A percentile compares a stretch with the other conserved stretches of the same genome.
These are phyloP conservation scores for Drosophila subquinaria DNA, from an alignment of 2,888 invertebrate genomes.

Conservation along the genomic window DNA sequence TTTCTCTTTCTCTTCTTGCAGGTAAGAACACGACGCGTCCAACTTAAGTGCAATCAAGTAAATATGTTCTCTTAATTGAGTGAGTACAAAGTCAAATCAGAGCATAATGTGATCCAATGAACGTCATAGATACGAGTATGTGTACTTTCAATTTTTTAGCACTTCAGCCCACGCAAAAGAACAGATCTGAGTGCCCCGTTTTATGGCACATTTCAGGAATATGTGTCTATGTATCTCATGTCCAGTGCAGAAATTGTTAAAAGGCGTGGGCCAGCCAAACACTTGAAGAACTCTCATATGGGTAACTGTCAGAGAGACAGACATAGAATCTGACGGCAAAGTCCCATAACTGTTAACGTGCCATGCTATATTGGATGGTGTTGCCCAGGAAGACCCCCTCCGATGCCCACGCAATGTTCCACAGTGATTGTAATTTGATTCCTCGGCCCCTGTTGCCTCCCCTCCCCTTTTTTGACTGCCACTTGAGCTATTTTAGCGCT, in stretches of 20 bases:
- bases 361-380: not conserved
- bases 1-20: slow-evolving; percentile 43
- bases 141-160: slow-evolving; percentile 40
- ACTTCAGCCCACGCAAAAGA: slow-evolving; percentile 46
- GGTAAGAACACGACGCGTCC: slow-evolving; percentile 53
- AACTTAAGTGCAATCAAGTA: slow-evolving; percentile 32
- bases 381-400: slow-evolving; percentile 32
- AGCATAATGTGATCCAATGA: slow-evolving; percentile 38
- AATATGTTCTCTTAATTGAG: slow-evolving; percentile 44
- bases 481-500: slow-evolving; percentile 68
- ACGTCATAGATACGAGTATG: slow-evolving; percentile 23
- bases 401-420: slow-evolving; percentile 16
- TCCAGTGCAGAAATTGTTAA: slow-evolving; percentile 47
- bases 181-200: slow-evolving; percentile 31
- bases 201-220: slow-evolving; percentile 37
- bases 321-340: slow-evolving; percentile 3
- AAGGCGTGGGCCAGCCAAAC: slow-evolving; percentile 44
- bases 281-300: slow-evolving; percentile 40
- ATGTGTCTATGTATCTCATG: slow-evolving; percentile 18
- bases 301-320: slow-evolving; percentile 19
- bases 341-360: slow-evolving; percentile 41
- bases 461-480: slow-evolving; percentile 31
- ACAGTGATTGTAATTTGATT: slow-evolving; percentile 22
- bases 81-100: slow-evolving; percentile 32
- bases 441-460: not conserved